A percentile compares a stretch with the other conserved stretches of the same genome.
phyloP scores from a whole-genome alignment of 2,888 invertebrate genomes.

The Synanthedon myopaeformis region DNA sequence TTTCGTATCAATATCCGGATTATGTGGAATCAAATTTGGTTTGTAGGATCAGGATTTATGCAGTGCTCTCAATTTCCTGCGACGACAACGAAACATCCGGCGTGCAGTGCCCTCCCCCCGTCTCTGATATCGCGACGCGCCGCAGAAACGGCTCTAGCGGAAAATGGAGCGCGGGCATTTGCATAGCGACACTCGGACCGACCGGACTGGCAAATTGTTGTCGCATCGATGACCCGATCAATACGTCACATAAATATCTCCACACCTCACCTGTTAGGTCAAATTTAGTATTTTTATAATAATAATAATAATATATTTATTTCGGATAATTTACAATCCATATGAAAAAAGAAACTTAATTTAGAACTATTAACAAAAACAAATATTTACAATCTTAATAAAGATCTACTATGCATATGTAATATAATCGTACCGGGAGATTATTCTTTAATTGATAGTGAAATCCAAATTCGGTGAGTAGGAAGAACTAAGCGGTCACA shows the following conservation, averaged over 20 bases:
- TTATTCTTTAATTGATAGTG: too few species aligned
- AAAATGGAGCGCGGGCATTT: conserved; percentile 62
- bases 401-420: too few species aligned
- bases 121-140: conserved; percentile 14
- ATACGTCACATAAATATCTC: conserved; percentile 38
- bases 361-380: too few species aligned
- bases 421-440: too few species aligned
- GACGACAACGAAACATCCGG: conserved; percentile 64
- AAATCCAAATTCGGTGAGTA: too few species aligned
- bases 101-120: conserved; percentile 24
- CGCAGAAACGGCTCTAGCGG: conserved; percentile 40
- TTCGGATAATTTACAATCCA: too few species aligned
- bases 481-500: too few species aligned
- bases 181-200: conserved; percentile 59
- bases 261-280: conserved; percentile 7
- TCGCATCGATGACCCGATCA: conserved; percentile 62
- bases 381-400: too few species aligned
- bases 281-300: too few species aligned
- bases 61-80: conserved; percentile 69
- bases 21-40: conserved; percentile 66
- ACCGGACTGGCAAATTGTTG: conserved; percentile 66
- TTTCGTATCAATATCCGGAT: conserved; percentile 68
- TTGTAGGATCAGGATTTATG: conserved; percentile 66
- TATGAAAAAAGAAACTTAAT: too few species aligned
- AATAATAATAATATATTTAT: too few species aligned